Percentiles rank a stretch among this genome's conserved stretches.
phyloP scores from a whole-genome alignment of 2,888 invertebrate genomes.

The Iphiclides podalirius region DNA sequence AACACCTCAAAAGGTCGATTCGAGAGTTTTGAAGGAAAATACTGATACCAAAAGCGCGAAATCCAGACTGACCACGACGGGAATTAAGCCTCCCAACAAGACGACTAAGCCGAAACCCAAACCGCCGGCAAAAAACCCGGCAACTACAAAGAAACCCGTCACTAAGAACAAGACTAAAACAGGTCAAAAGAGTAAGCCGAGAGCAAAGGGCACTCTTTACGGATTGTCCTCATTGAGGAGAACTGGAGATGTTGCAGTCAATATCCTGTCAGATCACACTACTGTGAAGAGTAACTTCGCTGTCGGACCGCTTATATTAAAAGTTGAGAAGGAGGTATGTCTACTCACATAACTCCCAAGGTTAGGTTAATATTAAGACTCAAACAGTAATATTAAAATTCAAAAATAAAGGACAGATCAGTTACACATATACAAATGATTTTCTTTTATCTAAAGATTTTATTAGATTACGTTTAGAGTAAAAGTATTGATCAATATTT shows the following conservation, averaged over 20 bases:
- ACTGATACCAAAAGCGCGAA: conserved; percentile 54
- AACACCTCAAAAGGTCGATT: conserved; percentile 32
- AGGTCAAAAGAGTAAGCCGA: conserved; percentile 75
- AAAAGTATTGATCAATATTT: too few relatives aligned
- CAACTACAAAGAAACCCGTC: conserved; percentile 56
- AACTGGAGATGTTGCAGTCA: conserved; percentile 89
- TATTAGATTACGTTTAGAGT: too few relatives aligned
- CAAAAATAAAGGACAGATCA: too few relatives aligned
- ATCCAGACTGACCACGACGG: conserved; percentile 52
- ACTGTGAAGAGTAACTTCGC: conserved; percentile 91
- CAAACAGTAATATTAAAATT: too few relatives aligned
- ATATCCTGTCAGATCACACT: conserved; percentile 88
- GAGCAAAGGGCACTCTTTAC: conserved; percentile 89
- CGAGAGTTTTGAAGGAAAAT: conserved; percentile 59
- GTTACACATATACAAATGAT: too few relatives aligned
- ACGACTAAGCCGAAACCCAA: conserved; percentile 52
- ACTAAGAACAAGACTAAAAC: conserved; percentile 64
- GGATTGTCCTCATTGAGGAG: conserved; percentile 89
- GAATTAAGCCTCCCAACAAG: conserved; percentile 48
- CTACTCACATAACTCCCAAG: too few relatives aligned
- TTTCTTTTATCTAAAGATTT: too few relatives aligned
- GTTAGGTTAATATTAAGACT: too few relatives aligned
- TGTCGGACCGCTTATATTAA: conserved; percentile 87
- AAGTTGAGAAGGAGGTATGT: conserved; percentile 87
- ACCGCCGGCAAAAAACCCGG: conserved; percentile 58